phyloP scores from a whole-genome alignment of 2,888 invertebrate species.

The Artemia sinica region DNA sequence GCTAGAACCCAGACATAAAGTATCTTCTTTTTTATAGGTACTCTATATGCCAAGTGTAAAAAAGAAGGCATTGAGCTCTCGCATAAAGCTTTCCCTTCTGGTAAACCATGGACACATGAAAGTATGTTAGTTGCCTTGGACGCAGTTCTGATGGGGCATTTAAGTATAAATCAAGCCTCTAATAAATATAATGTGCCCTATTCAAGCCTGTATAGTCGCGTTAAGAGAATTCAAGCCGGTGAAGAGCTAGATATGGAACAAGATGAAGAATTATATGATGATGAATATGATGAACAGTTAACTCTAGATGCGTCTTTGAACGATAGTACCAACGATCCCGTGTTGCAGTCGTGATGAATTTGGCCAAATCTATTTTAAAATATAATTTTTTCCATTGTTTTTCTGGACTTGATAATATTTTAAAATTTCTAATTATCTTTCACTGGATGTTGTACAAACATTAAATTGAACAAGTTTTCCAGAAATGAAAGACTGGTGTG shows the following conservation, averaged over 20 bases:
- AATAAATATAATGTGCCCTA: slow-evolving; percentile 79
- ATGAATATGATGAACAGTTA: slow-evolving; percentile 12
- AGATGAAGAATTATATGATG: slow-evolving; percentile 6
- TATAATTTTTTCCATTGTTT: too few relatives aligned
- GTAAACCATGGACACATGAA: slow-evolving; percentile 70
- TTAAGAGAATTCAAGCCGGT: slow-evolving; percentile 69
- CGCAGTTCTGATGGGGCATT: slow-evolving; percentile 71
- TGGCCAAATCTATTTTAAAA: too few relatives aligned
- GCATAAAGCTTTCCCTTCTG: slow-evolving; percentile 31
- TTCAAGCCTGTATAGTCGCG: slow-evolving; percentile 70
- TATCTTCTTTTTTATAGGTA: slow-evolving; percentile 36
- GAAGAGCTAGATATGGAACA: slow-evolving; percentile 24
- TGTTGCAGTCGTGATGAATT: too few relatives aligned
- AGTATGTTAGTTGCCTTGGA: slow-evolving; percentile 79
- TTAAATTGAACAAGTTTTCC: too few relatives aligned
- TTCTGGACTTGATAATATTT: too few relatives aligned
- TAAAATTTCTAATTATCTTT: too few relatives aligned
- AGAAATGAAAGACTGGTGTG: too few relatives aligned
- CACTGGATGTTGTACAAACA: too few relatives aligned
- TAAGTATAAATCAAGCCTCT: slow-evolving; percentile 83
- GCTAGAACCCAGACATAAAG: not conserved
- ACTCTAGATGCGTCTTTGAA: not conserved
- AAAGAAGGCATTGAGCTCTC: slow-evolving; percentile 74
- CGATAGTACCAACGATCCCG: not conserved
- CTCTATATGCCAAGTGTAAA: slow-evolving; percentile 71